Evolutionary conservation across 1,140 invertebrate species (phyloP), one percentile per base, ranked within the genome.

Genomic region (Adelges cooleyi): DNA sequence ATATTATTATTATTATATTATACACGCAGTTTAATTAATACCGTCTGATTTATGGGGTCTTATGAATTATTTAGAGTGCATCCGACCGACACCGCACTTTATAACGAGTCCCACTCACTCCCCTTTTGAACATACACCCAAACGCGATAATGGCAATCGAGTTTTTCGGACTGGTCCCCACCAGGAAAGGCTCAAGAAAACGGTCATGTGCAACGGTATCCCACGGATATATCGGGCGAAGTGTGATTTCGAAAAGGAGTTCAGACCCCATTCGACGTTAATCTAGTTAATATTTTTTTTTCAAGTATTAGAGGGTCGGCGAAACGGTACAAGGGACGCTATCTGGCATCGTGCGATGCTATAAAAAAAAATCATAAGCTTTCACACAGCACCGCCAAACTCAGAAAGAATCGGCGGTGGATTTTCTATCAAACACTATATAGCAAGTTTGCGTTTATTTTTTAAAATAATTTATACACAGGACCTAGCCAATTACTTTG

Each of bases 1-100:
- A 59, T 59, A 42, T 42, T 59, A 62, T 62, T 59, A 42, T 42
- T 59, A 62, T 62, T 62, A 62, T 48, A 27, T n/a, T 36, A 44
- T 59, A 44, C 44, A 42, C 56, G 42, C 18, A 29, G 56, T 62
- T 62, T 62, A 62, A 62, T 62, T 62, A 62, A 62, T 62, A 17
- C 42, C 23, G 56, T 48, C 56, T 62, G 56, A 62, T 62, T 62
- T 62, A 62, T 62, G 56, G 42, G 42, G 42, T 42, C 56, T 48
- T 48, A 62, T 62, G 56, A 62, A 62, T 62, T 62, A 62, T 62
- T 62, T 62, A 62, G 42, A 48, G 56, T 62, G 56, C 56, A 48
- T 42, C 56, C 27, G 42, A 62, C 56, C 56, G 42, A 46, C 56
- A 48, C 25, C 23, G 27, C 54, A 46, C 54, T 59, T 46, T n/a